These are phyloP conservation scores for Tillus elongatus DNA, from an alignment of 2,888 invertebrate genomes.

Conservation along the genomic window DNA sequence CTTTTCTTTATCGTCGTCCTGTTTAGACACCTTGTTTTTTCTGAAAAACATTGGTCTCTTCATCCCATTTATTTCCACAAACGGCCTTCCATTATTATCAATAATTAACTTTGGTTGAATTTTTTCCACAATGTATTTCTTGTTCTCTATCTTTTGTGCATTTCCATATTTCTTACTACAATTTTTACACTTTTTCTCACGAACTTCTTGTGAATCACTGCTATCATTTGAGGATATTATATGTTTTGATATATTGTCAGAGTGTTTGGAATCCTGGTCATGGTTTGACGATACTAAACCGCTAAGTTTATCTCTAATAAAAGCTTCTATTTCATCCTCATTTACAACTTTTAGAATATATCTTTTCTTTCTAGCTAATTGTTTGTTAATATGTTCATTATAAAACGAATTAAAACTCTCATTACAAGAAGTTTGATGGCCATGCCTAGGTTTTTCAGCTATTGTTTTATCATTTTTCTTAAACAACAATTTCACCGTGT, in stretches of 20 bases:
- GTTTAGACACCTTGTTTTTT: slow-evolving; percentile 16
- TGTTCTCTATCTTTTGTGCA: slow-evolving; percentile 13
- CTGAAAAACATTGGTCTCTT: slow-evolving; percentile 27
- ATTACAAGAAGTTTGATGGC: too few species aligned
- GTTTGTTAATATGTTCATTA: too few species aligned
- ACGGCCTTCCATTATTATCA: slow-evolving; percentile 32
- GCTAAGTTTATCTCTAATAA: slow-evolving; percentile 30
- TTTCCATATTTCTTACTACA: slow-evolving; percentile 12
- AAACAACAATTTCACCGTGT: too few species aligned
- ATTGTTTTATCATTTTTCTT: too few species aligned
- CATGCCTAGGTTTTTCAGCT: too few species aligned
- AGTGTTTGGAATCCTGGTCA: neutral
- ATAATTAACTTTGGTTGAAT: slow-evolving; percentile 31
- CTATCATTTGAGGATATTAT: slow-evolving; percentile 7
- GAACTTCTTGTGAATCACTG: neutral
- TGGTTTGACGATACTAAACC: slow-evolving; percentile 18
- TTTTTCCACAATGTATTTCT: slow-evolving; percentile 27
- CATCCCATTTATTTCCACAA: slow-evolving; percentile 31
- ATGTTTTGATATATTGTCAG: slow-evolving; percentile 11
- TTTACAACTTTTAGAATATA: slow-evolving; percentile 33
- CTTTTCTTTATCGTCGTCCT: too few species aligned
- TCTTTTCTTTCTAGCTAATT: slow-evolving; percentile 22
- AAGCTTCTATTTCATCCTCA: slow-evolving; percentile 32
- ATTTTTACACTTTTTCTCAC: slow-evolving; percentile 6
- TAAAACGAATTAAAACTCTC: too few species aligned